Conservation (phyloP, 2,888 invertebrate species). For the Andrena fulva region DNA sequence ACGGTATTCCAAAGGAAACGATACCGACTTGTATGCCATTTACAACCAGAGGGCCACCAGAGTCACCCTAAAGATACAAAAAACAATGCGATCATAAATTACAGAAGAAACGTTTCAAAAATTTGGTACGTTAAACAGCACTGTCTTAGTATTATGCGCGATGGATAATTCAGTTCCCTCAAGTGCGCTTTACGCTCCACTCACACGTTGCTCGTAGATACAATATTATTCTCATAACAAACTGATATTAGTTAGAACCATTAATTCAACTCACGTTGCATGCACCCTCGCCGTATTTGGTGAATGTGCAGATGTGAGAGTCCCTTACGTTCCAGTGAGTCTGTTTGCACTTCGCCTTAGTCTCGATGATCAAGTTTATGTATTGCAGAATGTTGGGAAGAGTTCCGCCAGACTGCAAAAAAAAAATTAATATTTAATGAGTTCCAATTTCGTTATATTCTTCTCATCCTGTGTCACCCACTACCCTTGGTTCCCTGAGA, state of each 20-base stretch:
- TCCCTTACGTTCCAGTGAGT: slow-evolving; percentile 49
- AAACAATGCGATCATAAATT: background rate
- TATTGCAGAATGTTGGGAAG: slow-evolving; percentile 73
- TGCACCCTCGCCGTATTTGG: slow-evolving; percentile 79
- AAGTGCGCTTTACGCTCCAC: background rate
- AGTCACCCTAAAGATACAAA: slow-evolving; percentile 63
- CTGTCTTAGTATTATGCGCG: background rate
- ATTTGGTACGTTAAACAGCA: background rate
- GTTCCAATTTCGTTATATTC: too few species aligned
- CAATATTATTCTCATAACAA: background rate
- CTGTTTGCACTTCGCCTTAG: slow-evolving; percentile 58
- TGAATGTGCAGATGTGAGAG: slow-evolving; percentile 78
- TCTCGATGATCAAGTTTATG: slow-evolving; percentile 62
- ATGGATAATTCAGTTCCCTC: background rate
- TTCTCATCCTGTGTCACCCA: too few species aligned
- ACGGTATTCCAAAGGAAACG: slow-evolving; percentile 74
- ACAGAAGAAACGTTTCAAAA: background rate
- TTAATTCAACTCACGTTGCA: slow-evolving; percentile 76
- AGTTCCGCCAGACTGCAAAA: slow-evolving; percentile 63
- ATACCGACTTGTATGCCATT: slow-evolving; percentile 66
- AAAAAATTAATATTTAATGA: background rate
- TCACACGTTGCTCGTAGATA: background rate
- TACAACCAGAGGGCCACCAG: slow-evolving; percentile 67
- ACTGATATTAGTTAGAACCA: background rate
- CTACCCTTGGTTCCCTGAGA: too few species aligned